Evolutionary conservation across 2,888 invertebrate species (phyloP).

Genomic region (Caenorhabditis panamensis): DNA sequence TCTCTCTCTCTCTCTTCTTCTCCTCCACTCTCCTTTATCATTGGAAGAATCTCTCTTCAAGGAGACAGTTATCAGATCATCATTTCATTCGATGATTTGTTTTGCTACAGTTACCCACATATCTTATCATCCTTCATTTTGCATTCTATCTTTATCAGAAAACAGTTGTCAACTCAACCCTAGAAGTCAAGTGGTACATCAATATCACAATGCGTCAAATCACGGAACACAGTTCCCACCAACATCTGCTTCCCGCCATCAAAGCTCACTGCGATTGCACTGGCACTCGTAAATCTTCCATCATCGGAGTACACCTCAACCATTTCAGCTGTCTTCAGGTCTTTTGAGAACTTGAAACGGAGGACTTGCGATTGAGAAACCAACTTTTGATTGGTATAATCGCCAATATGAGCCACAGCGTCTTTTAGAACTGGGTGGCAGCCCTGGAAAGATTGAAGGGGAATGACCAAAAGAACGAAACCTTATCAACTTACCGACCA

Average conservation of each 20-base stretch:
- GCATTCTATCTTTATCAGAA: background rate
- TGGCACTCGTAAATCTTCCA: slow-evolving; percentile 59
- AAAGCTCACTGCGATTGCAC: slow-evolving; percentile 53
- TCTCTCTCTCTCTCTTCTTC: too few relatives aligned
- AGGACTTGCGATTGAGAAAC: slow-evolving; percentile 65
- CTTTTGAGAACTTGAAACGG: slow-evolving; percentile 57
- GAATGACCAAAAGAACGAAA: background rate
- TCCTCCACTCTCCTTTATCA: too few relatives aligned
- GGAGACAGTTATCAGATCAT: too few relatives aligned
- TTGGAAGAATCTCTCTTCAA: too few relatives aligned
- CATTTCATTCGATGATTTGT: too few relatives aligned
- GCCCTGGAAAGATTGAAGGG: slow-evolving; percentile 50
- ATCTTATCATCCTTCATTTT: too few relatives aligned
- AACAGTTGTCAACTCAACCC: background rate
- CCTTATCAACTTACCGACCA: slow-evolving; percentile 55
- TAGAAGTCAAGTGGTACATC: slow-evolving; percentile 39
- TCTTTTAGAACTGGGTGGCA: slow-evolving; percentile 65
- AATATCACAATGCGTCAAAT: slow-evolving; percentile 63
- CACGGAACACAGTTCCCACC: slow-evolving; percentile 60
- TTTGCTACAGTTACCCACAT: too few relatives aligned
- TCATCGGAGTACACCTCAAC: slow-evolving; percentile 65
- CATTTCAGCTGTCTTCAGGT: slow-evolving; percentile 59
- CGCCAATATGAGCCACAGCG: slow-evolving; percentile 52
- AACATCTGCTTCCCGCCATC: slow-evolving; percentile 58
- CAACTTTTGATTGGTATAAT: slow-evolving; percentile 26